Percentiles rank a stretch among this genome's conserved stretches.
Evolutionary conservation across 2,888 invertebrate genomes (phyloP).

Genomic region (Drosophila mimica): DNA sequence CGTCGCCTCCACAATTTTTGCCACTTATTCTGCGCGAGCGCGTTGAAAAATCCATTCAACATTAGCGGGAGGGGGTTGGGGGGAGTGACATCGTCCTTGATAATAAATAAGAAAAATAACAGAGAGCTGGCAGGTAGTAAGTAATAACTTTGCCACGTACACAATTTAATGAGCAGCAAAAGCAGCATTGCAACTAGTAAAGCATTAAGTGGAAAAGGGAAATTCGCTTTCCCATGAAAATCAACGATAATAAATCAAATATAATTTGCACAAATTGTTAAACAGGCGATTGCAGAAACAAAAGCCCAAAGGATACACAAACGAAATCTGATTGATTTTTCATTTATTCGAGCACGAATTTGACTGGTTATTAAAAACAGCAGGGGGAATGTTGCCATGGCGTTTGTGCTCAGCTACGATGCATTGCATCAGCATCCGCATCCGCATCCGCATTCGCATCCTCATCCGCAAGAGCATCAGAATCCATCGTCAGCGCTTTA

Average conservation of each 20-base stretch:
- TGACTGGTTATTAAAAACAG: slow-evolving; percentile 67
- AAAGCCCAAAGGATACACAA: slow-evolving; percentile 14
- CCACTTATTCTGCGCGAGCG: slow-evolving; percentile 68
- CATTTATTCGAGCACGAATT: slow-evolving; percentile 76
- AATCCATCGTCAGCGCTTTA: slow-evolving; percentile 25
- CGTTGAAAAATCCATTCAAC: slow-evolving; percentile 45
- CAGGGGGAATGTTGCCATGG: slow-evolving; percentile 28
- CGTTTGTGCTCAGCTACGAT: slow-evolving; percentile 32
- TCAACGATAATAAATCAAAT: slow-evolving; percentile 69
- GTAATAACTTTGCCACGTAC: slow-evolving; percentile 44
- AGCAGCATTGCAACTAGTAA: not conserved
- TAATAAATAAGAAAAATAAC: slow-evolving; percentile 59
- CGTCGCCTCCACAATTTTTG: slow-evolving; percentile 50
- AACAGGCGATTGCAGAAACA: slow-evolving; percentile 31
- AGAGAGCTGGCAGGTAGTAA: slow-evolving; percentile 45
- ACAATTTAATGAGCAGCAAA: slow-evolving; percentile 50
- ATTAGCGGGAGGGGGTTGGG: not conserved
- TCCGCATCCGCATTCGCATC: slow-evolving; percentile 25
- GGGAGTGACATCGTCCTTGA: slow-evolving; percentile 33
- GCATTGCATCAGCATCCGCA: slow-evolving; percentile 32
- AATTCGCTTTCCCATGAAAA: slow-evolving; percentile 59
- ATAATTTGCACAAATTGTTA: slow-evolving; percentile 65
- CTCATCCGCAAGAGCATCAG: slow-evolving; percentile 21
- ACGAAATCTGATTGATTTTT: slow-evolving; percentile 56
- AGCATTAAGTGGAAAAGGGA: not conserved